Evolutionary conservation across 2,888 invertebrate genomes (phyloP).

Genomic region (Tyria jacobaeae): DNA sequence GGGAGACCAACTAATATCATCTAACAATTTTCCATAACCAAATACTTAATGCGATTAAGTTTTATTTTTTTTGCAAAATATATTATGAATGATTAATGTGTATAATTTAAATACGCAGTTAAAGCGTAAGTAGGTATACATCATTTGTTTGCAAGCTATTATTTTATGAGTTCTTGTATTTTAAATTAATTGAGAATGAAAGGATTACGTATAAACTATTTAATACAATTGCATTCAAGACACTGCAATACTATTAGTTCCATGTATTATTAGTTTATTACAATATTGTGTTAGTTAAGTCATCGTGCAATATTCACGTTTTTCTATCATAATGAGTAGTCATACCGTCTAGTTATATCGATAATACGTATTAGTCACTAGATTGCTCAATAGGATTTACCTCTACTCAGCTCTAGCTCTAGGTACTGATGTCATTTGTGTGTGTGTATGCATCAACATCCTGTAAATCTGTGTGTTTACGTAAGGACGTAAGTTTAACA

Average conservation of each 20-base stretch:
- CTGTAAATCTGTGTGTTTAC: neutral
- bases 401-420: constrained; percentile 14
- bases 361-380: constrained; percentile 28
- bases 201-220: neutral
- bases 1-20: neutral
- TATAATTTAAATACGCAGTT: neutral
- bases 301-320: constrained; percentile 6
- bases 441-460: constrained; percentile 2
- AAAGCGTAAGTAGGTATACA: neutral
- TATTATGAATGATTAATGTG: neutral
- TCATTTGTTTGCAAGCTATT: constrained; percentile 21
- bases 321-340: constrained; percentile 14
- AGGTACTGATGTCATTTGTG: constrained; percentile 6
- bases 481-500: neutral
- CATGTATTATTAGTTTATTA: neutral
- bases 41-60: neutral
- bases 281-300: constrained; percentile 16
- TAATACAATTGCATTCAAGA: constrained; percentile 17
- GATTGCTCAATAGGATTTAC: constrained; percentile 33
- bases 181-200: neutral
- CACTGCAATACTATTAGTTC: constrained; percentile 25
- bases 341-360: constrained; percentile 24
- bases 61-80: neutral
- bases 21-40: neutral
- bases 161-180: constrained; percentile 3